Conservation (phyloP, 2,888 invertebrate genomes). For the Kryphioiulus occultus region DNA sequence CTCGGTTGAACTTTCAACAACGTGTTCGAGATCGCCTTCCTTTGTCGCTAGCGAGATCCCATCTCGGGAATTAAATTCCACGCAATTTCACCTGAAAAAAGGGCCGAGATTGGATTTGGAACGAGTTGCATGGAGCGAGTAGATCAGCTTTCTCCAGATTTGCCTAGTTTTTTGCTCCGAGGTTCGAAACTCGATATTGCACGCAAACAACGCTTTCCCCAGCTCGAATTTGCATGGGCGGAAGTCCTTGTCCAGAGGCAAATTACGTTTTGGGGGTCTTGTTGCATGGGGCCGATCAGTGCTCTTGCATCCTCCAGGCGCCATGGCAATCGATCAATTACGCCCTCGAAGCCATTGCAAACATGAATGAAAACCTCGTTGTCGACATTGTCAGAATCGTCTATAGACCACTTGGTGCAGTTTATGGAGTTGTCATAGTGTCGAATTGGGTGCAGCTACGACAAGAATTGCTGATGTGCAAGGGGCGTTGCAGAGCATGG, state of each 20-base stretch:
- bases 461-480: too few relatives aligned
- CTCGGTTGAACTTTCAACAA: neutral
- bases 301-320: conserved; percentile 20
- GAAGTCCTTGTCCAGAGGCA: neutral
- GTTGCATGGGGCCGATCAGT: neutral
- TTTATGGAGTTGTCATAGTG: too few relatives aligned
- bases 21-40: neutral
- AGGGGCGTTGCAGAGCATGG: too few relatives aligned
- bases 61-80: conserved; percentile 26
- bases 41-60: neutral
- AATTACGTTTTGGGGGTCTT: conserved; percentile 13
- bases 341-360: neutral
- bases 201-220: neutral
- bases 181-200: neutral
- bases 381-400: too few relatives aligned
- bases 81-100: conserved; percentile 3
- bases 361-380: too few relatives aligned
- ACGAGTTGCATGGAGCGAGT: neutral
- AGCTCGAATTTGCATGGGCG: neutral
- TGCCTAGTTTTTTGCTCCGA: neutral
- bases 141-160: neutral
- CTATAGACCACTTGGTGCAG: too few relatives aligned
- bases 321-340: neutral
- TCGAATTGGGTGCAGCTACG: too few relatives aligned
- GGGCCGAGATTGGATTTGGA: conserved; percentile 1